phyloP scores from a whole-genome alignment of 2,113 vertebrate genomes.

The Propithecus coquereli region DNA sequence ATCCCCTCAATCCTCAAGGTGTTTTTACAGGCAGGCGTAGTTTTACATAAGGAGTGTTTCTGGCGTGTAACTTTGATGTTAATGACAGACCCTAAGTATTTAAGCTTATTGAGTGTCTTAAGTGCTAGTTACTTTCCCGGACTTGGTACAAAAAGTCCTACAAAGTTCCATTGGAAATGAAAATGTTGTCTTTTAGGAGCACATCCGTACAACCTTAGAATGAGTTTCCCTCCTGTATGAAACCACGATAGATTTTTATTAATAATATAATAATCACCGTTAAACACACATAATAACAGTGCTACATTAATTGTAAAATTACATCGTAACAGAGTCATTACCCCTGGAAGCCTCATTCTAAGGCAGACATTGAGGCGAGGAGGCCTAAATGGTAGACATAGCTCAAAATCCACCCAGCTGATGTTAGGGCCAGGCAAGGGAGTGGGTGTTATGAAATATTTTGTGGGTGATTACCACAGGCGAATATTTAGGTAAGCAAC shows the following conservation, averaged over 20 bases:
- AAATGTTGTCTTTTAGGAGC: neutral
- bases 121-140: neutral
- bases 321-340: neutral
- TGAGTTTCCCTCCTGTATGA: neutral
- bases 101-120: neutral
- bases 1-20: neutral
- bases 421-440: neutral
- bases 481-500: neutral
- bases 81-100: neutral
- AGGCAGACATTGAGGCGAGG: too few species aligned
- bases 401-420: neutral
- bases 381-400: neutral
- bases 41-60: neutral
- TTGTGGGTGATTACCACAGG: neutral
- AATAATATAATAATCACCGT: neutral
- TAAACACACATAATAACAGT: neutral
- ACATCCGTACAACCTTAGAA: neutral
- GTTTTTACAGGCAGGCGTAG: neutral
- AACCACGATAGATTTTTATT: neutral
- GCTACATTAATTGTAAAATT: neutral
- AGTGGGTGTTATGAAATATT: neutral
- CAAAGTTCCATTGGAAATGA: neutral
- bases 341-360: neutral
- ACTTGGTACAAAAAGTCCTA: neutral
- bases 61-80: neutral